Conservation (phyloP, 2,888 invertebrate genomes). For the Polydrusus pterygomalis region DNA sequence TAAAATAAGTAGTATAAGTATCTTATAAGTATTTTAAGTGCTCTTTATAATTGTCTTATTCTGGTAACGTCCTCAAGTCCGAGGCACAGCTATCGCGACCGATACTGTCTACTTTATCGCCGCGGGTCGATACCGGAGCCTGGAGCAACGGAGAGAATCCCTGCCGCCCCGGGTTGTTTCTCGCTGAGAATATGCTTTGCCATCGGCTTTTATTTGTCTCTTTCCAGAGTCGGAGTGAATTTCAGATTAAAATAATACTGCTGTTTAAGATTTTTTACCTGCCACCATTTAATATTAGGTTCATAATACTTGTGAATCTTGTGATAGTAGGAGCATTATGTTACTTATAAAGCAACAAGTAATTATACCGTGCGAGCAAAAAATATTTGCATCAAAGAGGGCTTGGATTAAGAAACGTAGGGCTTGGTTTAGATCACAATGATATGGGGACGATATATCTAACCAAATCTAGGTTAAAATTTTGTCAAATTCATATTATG, state of each 20-base stretch:
- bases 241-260: not conserved
- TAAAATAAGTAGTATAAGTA: not conserved
- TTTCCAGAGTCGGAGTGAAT: conserved; percentile 37
- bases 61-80: conserved; percentile 33
- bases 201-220: conserved; percentile 44
- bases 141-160: conserved; percentile 45
- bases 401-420: too few species aligned
- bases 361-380: too few species aligned
- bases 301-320: too few species aligned
- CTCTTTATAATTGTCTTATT: conserved; percentile 15
- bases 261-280: too few species aligned
- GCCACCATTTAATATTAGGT: too few species aligned
- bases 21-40: conserved; percentile 9
- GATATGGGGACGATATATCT: too few species aligned
- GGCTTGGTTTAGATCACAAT: too few species aligned
- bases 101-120: conserved; percentile 33
- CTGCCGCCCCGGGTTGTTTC: conserved; percentile 44
- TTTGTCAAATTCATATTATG: too few species aligned
- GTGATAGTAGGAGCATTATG: too few species aligned
- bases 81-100: conserved; percentile 35
- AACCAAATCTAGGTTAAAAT: too few species aligned
- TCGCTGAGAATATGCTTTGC: conserved; percentile 23
- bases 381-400: too few species aligned
- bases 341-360: too few species aligned
- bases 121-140: conserved; percentile 52